phyloP scores from a whole-genome alignment of 1,140 invertebrate species.

The Trigoniulus corallinus region DNA sequence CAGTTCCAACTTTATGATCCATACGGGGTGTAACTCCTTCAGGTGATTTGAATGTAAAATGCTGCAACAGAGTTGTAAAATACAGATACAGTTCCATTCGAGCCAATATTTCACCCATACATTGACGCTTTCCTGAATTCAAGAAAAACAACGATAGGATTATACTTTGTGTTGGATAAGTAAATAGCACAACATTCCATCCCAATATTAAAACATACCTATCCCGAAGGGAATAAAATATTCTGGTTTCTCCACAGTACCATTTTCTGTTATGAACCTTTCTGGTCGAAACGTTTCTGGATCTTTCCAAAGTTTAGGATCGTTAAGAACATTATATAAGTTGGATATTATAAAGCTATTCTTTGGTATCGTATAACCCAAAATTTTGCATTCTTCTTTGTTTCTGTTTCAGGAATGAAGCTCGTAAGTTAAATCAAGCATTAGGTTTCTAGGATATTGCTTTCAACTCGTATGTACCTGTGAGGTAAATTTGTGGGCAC shows the following conservation, averaged over 20 bases:
- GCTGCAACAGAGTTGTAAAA: slow-evolving; percentile 66
- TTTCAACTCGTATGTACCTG: too few relatives aligned
- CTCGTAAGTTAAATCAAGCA: not conserved
- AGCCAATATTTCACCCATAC: slow-evolving; percentile 73
- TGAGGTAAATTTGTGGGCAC: too few relatives aligned
- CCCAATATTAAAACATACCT: too few relatives aligned
- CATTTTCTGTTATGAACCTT: slow-evolving; percentile 59
- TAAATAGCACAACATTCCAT: too few relatives aligned
- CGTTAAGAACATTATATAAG: slow-evolving; percentile 73
- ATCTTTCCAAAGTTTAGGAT: slow-evolving; percentile 64
- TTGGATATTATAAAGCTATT: slow-evolving; percentile 66
- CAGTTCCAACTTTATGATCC: not conserved
- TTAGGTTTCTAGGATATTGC: too few relatives aligned
- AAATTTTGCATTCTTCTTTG: slow-evolving; percentile 7
- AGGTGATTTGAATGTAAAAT: slow-evolving; percentile 44
- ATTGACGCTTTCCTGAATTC: slow-evolving; percentile 60
- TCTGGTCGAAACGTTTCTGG: slow-evolving; percentile 67
- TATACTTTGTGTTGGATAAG: too few relatives aligned
- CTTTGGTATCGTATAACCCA: slow-evolving; percentile 44
- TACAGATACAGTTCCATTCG: slow-evolving; percentile 83
- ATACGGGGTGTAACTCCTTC: not conserved
- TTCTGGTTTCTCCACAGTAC: slow-evolving; percentile 62
- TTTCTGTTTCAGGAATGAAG: not conserved
- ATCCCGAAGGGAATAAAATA: slow-evolving; percentile 84
- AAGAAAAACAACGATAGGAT: too few relatives aligned